Conservation (phyloP, 2,888 invertebrate species). For the Leucania comma region DNA sequence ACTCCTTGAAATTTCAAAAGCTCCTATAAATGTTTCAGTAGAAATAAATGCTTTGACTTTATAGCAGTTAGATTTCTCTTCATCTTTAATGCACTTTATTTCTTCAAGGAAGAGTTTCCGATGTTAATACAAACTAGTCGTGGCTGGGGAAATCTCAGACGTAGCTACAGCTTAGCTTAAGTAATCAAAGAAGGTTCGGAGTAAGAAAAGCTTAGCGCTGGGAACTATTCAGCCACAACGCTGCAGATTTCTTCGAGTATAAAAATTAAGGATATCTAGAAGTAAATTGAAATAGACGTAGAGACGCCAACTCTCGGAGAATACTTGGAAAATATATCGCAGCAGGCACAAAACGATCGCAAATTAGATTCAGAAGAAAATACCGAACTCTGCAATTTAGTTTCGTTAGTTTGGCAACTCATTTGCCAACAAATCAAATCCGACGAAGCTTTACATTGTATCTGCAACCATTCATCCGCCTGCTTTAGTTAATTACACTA, state of each 20-base stretch:
- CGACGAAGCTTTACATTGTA: not conserved
- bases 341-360: slow-evolving; percentile 13
- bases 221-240: slow-evolving; percentile 9
- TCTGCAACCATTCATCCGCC: slow-evolving; percentile 3
- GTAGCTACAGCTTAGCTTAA: slow-evolving; percentile 33
- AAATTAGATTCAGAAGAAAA: slow-evolving; percentile 33
- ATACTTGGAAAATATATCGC: slow-evolving; percentile 13
- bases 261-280: not conserved
- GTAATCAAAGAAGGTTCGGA: slow-evolving; percentile 36
- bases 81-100: slow-evolving; percentile 25
- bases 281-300: slow-evolving; percentile 8
- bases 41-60: not conserved
- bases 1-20: not conserved
- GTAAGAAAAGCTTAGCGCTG: slow-evolving; percentile 20
- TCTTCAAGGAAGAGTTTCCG: slow-evolving; percentile 24
- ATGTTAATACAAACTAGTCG: slow-evolving; percentile 19
- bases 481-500: not conserved
- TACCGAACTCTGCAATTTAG: slow-evolving; percentile 25
- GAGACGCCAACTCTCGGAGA: not conserved
- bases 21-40: not conserved
- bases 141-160: slow-evolving; percentile 20
- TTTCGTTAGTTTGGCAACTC: slow-evolving; percentile 28
- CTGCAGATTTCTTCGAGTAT: not conserved
- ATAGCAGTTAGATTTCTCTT: slow-evolving; percentile 12
- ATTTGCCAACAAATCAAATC: slow-evolving; percentile 13